Evolutionary conservation across 2,888 invertebrate species (phyloP), one percentile per base, ranked within the genome.

Genomic region (Rhagonycha lutea): DNA sequence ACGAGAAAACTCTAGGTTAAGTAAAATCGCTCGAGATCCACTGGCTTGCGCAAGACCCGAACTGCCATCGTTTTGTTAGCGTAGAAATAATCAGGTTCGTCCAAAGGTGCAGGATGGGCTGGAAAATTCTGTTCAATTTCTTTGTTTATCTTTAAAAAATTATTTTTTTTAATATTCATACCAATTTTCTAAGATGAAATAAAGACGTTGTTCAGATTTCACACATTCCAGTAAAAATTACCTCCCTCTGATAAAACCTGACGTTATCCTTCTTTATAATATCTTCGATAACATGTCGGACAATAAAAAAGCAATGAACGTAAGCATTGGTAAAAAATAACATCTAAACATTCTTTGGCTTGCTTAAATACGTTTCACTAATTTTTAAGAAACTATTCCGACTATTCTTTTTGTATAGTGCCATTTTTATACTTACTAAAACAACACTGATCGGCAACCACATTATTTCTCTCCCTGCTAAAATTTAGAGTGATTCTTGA

Each of bases 251-350:
- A 86, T 82, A 85, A 65, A 26, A 85, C 84, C 86, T 86, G 84
- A 86, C 85, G 84, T 86, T 86, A 85, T 85, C 83, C 85, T 85
- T 86, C 86, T 84, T 86, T 87, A 85, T 83, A 80, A 80, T 84
- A 76, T 70, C 67, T 75, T 71, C 72, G 63, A 67, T 78, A 73
- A 74, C 78, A 76, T 76, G 76, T 72, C 73, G 76, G 76, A 76
- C 77, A 74, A 69, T 69, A 32, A 73, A 63, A 70, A 65, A 18
- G 26, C 65, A 60, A 60, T 61, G 23, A 26, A 28, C 70, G 73
- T 24, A n/a, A 70, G 73, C 73, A 70, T 67, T 73, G 65, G 67
- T 73, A 65, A 68, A 75, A 71, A 68, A 65, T 23, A 65, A 65
- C 63, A 65, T 65, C 63, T 9, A 65, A 47, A 47, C 18, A 47